A percentile compares a stretch with the other conserved stretches of the same genome.
Conservation (phyloP, 2,888 invertebrate species). For the Pristionchus arcanus region DNA sequence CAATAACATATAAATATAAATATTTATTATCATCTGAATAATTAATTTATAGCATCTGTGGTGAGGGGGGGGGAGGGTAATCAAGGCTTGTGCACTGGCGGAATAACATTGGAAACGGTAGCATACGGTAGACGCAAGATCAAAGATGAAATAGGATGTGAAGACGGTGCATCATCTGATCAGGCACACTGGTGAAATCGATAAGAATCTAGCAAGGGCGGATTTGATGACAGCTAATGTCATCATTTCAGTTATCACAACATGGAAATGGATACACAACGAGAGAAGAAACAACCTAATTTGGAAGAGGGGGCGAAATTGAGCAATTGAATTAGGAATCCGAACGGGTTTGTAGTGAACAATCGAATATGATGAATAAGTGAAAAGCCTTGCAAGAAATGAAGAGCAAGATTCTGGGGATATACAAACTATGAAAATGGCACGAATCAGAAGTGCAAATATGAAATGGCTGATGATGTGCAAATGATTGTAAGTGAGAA, state of each 20-base stretch:
- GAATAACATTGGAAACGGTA: neutral
- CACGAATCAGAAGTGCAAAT: conserved; percentile 23
- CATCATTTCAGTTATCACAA: conserved; percentile 16
- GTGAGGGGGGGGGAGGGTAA: neutral
- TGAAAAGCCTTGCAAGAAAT: conserved; percentile 38
- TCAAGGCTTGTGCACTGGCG: conserved; percentile 19
- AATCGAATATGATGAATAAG: conserved; percentile 42
- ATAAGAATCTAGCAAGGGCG: conserved; percentile 10
- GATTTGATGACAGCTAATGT: neutral
- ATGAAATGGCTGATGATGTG: conserved; percentile 45
- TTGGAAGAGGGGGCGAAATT: conserved; percentile 40
- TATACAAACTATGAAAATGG: conserved; percentile 51
- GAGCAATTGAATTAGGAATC: conserved; percentile 60
- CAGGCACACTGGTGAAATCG: neutral
- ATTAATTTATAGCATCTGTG: conserved; percentile 36
- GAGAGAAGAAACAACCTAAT: neutral
- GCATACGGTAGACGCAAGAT: neutral
- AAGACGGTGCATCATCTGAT: neutral
- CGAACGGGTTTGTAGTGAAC: conserved; percentile 55
- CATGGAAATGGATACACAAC: neutral
- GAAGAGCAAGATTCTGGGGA: conserved; percentile 1
- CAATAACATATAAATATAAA: neutral
- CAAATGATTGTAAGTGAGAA: conserved; percentile 14
- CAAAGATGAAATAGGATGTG: neutral
- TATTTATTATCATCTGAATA: conserved; percentile 46